Evolutionary conservation across 2,888 invertebrate species (phyloP).

Genomic region (Octonoba sinensis): DNA sequence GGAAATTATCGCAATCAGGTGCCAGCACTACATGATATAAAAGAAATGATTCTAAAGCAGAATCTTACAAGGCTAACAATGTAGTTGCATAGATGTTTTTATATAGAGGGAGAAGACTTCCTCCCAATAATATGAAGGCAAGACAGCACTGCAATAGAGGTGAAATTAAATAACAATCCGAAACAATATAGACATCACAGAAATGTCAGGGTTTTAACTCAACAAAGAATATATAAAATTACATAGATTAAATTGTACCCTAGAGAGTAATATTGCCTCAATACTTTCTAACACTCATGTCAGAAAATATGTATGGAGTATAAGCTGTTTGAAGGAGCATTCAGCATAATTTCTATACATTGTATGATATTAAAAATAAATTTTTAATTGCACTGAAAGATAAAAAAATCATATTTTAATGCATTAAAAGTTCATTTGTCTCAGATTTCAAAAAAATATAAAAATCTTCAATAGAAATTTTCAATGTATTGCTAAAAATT

Average conservation of each 20-base stretch:
- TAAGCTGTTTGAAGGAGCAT: no score
- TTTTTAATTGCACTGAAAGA: no score
- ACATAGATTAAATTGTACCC: constrained; percentile 10
- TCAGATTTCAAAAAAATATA: no score
- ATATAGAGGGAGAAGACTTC: constrained; percentile 39
- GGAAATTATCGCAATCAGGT: background rate
- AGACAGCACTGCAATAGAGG: constrained; percentile 22
- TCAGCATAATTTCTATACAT: no score
- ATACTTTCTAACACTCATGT: background rate
- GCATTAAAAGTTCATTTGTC: no score
- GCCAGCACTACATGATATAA: constrained; percentile 38
- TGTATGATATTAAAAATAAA: no score
- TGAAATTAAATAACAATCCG: constrained; percentile 6
- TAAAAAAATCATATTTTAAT: no score
- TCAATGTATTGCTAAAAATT: no score
- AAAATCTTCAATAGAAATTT: no score
- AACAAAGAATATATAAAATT: constrained; percentile 5
- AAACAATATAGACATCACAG: constrained; percentile 16
- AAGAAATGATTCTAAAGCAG: constrained; percentile 27
- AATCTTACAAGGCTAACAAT: constrained; percentile 38
- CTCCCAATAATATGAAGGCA: constrained; percentile 29
- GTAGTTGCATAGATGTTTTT: constrained; percentile 59
- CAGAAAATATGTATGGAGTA: background rate
- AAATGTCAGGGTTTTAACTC: background rate
- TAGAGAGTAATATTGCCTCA: constrained; percentile 25